Evolutionary conservation across 2,113 vertebrate genomes (phyloP).

Genomic region (Elaphurus davidianus): DNA sequence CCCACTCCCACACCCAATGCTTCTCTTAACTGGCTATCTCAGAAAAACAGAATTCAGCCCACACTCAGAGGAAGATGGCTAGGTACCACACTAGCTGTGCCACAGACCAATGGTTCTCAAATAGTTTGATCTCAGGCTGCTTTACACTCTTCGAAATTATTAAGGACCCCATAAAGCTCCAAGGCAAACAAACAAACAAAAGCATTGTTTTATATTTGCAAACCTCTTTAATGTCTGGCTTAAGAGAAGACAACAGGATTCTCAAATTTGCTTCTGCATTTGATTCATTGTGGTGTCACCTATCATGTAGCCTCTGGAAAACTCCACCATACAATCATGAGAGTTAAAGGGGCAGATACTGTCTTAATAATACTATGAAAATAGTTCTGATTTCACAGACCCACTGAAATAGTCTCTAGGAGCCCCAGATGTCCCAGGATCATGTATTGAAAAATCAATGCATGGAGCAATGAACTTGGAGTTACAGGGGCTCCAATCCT

Average conservation of each 20-base stretch:
- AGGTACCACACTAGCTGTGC: background rate
- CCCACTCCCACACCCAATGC: accelerated
- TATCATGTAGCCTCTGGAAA: background rate
- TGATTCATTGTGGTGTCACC: background rate
- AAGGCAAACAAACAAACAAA: background rate
- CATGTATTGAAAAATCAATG: background rate
- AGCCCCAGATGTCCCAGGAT: background rate
- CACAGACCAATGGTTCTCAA: background rate
- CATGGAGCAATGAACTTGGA: background rate
- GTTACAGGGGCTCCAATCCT: background rate
- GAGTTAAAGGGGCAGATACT: background rate
- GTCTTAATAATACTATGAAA: background rate
- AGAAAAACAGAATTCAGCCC: background rate
- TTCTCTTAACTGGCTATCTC: background rate
- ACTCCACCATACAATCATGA: background rate
- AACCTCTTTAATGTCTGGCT: background rate
- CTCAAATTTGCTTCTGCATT: background rate
- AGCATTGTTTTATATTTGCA: background rate
- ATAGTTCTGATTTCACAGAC: background rate
- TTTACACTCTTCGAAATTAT: background rate
- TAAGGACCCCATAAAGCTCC: background rate
- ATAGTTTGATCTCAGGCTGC: background rate
- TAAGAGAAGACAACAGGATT: slow-evolving; percentile 10
- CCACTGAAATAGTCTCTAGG: background rate
- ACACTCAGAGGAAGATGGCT: background rate